Evolutionary conservation across 2,113 vertebrate genomes (phyloP).

Genomic region (Paralichthys olivaceus): DNA sequence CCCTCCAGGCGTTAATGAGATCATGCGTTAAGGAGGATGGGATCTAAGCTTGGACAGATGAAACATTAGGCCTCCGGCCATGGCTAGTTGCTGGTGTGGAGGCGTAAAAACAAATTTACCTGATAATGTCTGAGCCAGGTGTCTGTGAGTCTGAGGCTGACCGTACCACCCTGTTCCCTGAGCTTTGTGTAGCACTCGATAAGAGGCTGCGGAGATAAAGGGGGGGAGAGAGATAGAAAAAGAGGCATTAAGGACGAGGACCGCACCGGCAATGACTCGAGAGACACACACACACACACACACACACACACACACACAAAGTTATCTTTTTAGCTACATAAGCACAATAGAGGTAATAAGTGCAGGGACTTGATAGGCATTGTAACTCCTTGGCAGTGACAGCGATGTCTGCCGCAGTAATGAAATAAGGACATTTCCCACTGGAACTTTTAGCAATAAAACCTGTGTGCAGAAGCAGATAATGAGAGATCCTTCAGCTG

Average conservation of each 20-base stretch:
- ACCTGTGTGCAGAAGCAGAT: slow-evolving; percentile 9
- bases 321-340: slow-evolving; percentile 34
- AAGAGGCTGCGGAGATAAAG: slow-evolving; percentile 84
- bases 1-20: not conserved
- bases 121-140: slow-evolving; percentile 97
- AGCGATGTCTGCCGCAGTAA: slow-evolving; percentile 2
- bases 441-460: slow-evolving; percentile 31
- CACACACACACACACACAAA: not conserved
- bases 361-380: slow-evolving; percentile 1
- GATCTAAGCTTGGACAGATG: not conserved
- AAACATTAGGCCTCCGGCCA: not conserved
- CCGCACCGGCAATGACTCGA: not conserved
- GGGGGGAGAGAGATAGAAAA: not conserved
- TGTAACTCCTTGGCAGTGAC: slow-evolving; percentile 22
- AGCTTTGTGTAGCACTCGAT: slow-evolving; percentile 96
- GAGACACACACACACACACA: slow-evolving; percentile 9
- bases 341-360: slow-evolving; percentile 30
- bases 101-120: slow-evolving; percentile 77
- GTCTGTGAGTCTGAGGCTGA: slow-evolving; percentile 92
- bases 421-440: not conserved
- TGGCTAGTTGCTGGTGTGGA: not conserved
- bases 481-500: slow-evolving; percentile 18
- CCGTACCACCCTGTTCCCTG: slow-evolving; percentile 89
- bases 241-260: not conserved
- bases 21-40: not conserved